phyloP scores from a whole-genome alignment of 1,140 invertebrate species.

The Drosophila paulistorum region DNA sequence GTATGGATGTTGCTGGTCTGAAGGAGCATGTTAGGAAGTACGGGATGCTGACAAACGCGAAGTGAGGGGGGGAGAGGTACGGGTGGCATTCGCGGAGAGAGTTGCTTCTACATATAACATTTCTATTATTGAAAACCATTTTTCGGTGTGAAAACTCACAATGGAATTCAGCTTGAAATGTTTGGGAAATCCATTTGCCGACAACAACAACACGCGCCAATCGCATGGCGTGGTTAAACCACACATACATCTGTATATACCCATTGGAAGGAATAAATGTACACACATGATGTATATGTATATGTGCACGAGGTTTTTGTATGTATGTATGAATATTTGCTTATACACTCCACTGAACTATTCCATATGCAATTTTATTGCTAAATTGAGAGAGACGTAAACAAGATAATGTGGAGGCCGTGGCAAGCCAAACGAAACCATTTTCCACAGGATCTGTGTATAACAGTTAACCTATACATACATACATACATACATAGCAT shows the following conservation, averaged over 20 bases:
- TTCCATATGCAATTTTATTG: conserved; percentile 28
- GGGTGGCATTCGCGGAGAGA: no score
- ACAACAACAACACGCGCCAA: conserved; percentile 9
- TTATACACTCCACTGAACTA: conserved; percentile 16
- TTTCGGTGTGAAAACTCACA: conserved; percentile 36
- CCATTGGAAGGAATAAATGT: neutral
- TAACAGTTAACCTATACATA: neutral
- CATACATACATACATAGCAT: neutral
- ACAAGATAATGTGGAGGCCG: conserved; percentile 25
- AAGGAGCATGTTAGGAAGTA: conserved; percentile 17
- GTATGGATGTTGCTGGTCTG: neutral
- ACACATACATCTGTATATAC: neutral
- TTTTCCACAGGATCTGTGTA: neutral
- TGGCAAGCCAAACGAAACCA: conserved; percentile 19
- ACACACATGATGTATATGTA: neutral
- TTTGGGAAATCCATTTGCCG: conserved; percentile 26
- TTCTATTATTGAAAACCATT: conserved; percentile 54
- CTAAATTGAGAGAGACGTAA: conserved; percentile 26
- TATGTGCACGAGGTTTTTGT: neutral
- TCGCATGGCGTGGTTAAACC: neutral
- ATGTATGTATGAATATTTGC: neutral
- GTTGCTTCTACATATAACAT: conserved; percentile 18
- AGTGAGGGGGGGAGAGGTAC: neutral
- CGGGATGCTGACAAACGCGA: conserved; percentile 15
- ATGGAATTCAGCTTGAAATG: conserved; percentile 21